A percentile compares a stretch with the other conserved stretches of the same genome.
Conservation (phyloP, 2,888 invertebrate genomes). For the Erynnis tages region DNA sequence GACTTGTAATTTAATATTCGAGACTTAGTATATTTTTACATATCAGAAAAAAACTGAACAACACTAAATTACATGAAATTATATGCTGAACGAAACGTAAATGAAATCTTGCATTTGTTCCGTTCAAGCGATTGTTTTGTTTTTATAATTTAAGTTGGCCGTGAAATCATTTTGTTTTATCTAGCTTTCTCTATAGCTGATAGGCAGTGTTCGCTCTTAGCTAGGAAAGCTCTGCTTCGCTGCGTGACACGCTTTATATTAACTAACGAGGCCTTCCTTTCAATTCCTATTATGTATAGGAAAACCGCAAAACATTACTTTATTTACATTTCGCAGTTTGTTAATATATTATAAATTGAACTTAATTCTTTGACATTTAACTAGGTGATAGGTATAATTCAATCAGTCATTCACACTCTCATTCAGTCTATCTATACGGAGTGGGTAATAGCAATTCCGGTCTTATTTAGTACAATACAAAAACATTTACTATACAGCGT, state of each 20-base stretch:
- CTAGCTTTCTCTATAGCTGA: conserved; percentile 26
- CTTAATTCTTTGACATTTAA: conserved; percentile 10
- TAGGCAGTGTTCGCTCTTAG: conserved; percentile 29
- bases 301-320: conserved; percentile 8
- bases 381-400: conserved; percentile 1
- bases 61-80: too few species aligned
- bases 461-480: conserved; percentile 21
- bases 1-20: too few species aligned
- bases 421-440: conserved; percentile 19
- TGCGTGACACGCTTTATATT: conserved; percentile 15
- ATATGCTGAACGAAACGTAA: too few species aligned
- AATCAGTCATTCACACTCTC: conserved; percentile 8
- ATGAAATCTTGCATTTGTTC: neutral
- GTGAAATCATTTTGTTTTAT: too few species aligned
- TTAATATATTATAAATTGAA: neutral
- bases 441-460: conserved; percentile 22
- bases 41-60: too few species aligned
- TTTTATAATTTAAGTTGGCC: too few species aligned
- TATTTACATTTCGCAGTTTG: conserved; percentile 1
- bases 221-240: conserved; percentile 32
- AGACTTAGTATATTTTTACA: too few species aligned
- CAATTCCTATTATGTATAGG: conserved; percentile 19
- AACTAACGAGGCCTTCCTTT: conserved; percentile 15
- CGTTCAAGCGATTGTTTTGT: too few species aligned
- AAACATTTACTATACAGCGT: conserved; percentile 26